Evolutionary conservation across 1,140 invertebrate species (phyloP).

Genomic region (Apis cerana): DNA sequence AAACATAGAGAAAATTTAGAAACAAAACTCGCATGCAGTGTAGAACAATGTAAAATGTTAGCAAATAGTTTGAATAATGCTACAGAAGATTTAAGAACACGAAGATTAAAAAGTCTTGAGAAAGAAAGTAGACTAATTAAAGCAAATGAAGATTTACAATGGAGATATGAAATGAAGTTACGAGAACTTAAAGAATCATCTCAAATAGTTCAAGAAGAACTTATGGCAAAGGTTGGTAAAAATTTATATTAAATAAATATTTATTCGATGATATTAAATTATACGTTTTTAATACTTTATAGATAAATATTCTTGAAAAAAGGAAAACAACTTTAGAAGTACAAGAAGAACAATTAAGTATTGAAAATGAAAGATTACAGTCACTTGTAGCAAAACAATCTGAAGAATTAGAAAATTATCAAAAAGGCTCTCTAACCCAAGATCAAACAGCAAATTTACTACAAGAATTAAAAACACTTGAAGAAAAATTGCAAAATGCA

Average conservation of each 20-base stretch:
- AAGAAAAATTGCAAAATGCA: conserved; percentile 82
- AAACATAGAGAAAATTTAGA: conserved; percentile 76
- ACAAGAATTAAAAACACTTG: conserved; percentile 81
- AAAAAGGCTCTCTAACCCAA: conserved; percentile 76
- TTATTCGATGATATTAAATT: not conserved
- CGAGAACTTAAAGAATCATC: conserved; percentile 72
- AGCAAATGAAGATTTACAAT: conserved; percentile 76
- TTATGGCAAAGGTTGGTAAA: conserved; percentile 69
- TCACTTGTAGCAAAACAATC: conserved; percentile 72
- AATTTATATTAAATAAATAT: not conserved
- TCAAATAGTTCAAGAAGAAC: conserved; percentile 75
- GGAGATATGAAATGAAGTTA: conserved; percentile 76
- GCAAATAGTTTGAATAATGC: conserved; percentile 75
- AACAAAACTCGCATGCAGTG: conserved; percentile 71
- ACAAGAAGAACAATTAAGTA: conserved; percentile 72
- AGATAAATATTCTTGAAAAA: conserved; percentile 72
- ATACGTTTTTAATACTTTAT: conserved; percentile 27
- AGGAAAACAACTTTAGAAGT: conserved; percentile 70
- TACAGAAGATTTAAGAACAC: conserved; percentile 74
- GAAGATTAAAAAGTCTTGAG: conserved; percentile 75
- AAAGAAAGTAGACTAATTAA: conserved; percentile 76
- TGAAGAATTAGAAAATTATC: conserved; percentile 73
- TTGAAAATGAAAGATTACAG: conserved; percentile 77
- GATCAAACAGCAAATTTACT: conserved; percentile 79
- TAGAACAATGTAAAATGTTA: conserved; percentile 77